Percentiles rank a stretch among this genome's conserved stretches.
Conservation (phyloP, 2,888 invertebrate genomes). For the Galeruca laticollis region DNA sequence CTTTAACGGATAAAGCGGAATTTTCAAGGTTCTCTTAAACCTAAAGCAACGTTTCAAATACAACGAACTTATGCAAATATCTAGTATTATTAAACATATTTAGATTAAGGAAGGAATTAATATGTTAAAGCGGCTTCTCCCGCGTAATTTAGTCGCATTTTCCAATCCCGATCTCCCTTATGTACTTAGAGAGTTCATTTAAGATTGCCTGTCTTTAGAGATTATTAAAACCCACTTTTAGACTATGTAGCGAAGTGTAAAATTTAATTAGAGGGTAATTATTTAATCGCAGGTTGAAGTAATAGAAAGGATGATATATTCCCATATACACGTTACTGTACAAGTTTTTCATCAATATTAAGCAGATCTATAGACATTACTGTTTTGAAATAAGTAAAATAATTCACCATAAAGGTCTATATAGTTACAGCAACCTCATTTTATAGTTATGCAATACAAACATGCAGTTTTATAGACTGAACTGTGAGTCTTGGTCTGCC, state of each 20-base stretch:
- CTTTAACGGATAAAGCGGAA: constrained; percentile 49
- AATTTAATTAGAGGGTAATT: not conserved
- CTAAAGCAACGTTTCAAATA: constrained; percentile 67
- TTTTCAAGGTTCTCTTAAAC: constrained; percentile 61
- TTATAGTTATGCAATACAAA: too few species aligned
- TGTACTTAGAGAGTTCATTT: constrained; percentile 37
- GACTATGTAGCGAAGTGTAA: constrained; percentile 2
- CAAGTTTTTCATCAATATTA: not conserved
- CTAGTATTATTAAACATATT: constrained; percentile 59
- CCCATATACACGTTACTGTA: not conserved
- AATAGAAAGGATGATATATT: not conserved
- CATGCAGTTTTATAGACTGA: too few species aligned
- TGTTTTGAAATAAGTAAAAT: too few species aligned
- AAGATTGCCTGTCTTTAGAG: constrained; percentile 21
- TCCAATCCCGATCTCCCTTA: constrained; percentile 60
- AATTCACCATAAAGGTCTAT: too few species aligned
- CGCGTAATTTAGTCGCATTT: constrained; percentile 60
- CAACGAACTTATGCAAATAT: constrained; percentile 66
- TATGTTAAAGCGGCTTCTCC: constrained; percentile 42
- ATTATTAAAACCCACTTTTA: constrained; percentile 17
- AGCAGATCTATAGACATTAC: too few species aligned
- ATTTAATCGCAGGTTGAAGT: not conserved
- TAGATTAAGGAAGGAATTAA: constrained; percentile 58
- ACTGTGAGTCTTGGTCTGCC: too few species aligned
- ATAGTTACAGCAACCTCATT: too few species aligned